Evolutionary conservation across 2,113 vertebrate genomes (phyloP).

Genomic region (Patagioenas fasciata): DNA sequence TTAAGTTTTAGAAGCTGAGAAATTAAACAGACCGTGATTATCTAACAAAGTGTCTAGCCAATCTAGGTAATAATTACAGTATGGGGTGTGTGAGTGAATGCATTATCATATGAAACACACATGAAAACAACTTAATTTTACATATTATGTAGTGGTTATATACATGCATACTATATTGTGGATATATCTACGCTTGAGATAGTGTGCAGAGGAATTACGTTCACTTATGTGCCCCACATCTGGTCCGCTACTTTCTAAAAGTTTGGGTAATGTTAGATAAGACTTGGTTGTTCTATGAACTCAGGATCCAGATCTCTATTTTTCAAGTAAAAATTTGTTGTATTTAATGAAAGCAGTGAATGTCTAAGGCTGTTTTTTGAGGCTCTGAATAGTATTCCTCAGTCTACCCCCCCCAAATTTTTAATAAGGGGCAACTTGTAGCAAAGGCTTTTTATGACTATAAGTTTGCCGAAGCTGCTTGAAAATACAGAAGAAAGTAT

Average conservation of each 20-base stretch:
- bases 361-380: background rate
- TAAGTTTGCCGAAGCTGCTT: background rate
- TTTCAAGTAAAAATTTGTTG: background rate
- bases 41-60: background rate
- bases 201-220: accelerated
- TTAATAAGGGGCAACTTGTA: background rate
- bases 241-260: background rate
- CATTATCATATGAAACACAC: background rate
- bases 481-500: background rate
- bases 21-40: background rate
- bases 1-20: background rate
- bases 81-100: background rate
- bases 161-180: background rate
- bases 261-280: background rate
- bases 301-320: background rate
- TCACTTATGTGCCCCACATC: background rate
- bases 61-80: background rate
- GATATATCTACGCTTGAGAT: background rate
- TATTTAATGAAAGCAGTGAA: background rate
- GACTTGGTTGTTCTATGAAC: background rate
- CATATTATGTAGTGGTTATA: background rate
- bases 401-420: accelerated
- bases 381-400: accelerated
- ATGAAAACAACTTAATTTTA: background rate
- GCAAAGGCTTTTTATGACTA: background rate